Conservation (phyloP, 2,113 vertebrate species). For the Petrocephalus microphthalmus region DNA sequence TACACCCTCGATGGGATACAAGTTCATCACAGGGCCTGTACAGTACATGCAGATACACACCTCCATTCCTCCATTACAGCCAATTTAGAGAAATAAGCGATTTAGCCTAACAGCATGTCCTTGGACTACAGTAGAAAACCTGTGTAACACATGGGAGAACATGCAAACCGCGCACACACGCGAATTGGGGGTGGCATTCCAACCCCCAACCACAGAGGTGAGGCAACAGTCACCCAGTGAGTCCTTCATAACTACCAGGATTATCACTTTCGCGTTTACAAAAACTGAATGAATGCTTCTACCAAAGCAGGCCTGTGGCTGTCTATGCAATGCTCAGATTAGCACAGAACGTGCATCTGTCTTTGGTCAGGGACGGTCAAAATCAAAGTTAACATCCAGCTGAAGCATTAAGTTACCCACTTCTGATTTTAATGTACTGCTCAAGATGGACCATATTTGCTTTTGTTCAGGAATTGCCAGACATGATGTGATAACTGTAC, state of each 20-base stretch:
- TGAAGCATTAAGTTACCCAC: not conserved
- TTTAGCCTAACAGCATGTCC: not conserved
- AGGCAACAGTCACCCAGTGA: not conserved
- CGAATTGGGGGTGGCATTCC: not conserved
- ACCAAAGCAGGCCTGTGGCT: not conserved
- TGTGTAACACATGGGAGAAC: not conserved
- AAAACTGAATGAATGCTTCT: not conserved
- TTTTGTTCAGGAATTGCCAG: not conserved
- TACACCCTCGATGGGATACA: not conserved
- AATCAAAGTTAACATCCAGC: not conserved
- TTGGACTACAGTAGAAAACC: not conserved
- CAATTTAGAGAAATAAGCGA: not conserved
- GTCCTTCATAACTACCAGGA: not conserved
- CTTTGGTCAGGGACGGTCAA: not conserved
- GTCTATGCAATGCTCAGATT: not conserved
- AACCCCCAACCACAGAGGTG: not conserved
- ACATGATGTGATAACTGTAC: not conserved
- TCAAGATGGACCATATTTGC: not conserved
- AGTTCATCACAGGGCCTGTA: not conserved
- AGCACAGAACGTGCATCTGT: not conserved
- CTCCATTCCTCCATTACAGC: not conserved
- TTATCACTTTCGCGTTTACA: not conserved
- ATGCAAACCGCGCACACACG: not conserved
- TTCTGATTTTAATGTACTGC: not conserved
- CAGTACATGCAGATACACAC: not conserved